Percentiles rank a stretch among this genome's conserved stretches.
These are phyloP conservation scores for Gallirallus australis DNA, from an alignment of 2,797 vertebrate genomes.

Conservation along the genomic window DNA sequence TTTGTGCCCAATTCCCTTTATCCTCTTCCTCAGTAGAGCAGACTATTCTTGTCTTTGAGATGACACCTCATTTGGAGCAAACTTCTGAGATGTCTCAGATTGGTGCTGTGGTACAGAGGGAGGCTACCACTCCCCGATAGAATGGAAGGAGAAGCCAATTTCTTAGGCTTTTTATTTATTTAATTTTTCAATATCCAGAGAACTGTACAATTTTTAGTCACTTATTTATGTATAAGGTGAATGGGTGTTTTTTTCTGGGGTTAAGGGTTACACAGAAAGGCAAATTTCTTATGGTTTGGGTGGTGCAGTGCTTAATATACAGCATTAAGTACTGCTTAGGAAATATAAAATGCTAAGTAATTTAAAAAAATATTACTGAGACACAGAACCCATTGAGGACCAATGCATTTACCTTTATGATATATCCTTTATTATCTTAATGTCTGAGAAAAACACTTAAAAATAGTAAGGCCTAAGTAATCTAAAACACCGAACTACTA, in stretches of 20 bases:
- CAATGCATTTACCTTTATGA: neutral
- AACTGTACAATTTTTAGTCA: neutral
- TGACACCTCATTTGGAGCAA: neutral
- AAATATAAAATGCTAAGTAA: neutral
- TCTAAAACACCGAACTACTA: neutral
- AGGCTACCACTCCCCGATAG: neutral
- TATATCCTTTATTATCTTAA: neutral
- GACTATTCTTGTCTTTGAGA: neutral
- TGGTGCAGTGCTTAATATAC: neutral
- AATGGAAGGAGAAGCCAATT: neutral
- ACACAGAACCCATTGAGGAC: neutral
- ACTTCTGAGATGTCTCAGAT: neutral
- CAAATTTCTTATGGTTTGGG: neutral
- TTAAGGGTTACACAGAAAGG: neutral
- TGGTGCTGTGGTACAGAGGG: neutral
- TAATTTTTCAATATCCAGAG: neutral
- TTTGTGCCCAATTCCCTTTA: neutral
- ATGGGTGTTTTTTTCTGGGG: neutral
- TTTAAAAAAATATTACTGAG: neutral
- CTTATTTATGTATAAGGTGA: neutral
- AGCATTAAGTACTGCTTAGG: neutral
- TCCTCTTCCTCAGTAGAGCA: neutral
- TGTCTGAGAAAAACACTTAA: neutral
- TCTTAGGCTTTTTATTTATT: neutral
- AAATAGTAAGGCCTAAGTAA: neutral